Evolutionary conservation across 1,140 invertebrate species (phyloP), one percentile per base, ranked within the genome.

Genomic region (Drosophila takahashii): DNA sequence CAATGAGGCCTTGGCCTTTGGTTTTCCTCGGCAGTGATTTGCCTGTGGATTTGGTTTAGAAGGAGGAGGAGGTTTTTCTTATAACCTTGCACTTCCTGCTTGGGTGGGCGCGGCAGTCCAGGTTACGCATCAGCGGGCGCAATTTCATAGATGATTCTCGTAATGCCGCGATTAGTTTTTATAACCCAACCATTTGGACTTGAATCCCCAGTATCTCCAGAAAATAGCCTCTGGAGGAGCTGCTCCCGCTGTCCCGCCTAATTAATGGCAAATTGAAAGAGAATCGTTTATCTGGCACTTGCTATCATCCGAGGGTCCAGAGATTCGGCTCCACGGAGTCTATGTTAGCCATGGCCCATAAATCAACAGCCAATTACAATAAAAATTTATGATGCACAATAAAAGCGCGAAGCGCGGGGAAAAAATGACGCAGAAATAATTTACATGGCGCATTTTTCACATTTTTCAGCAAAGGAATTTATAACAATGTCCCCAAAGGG

Each of bases 321-420:
- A 73, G 65, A 69, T 77, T 67, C 44, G 54, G 29, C 47, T 42
- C 59, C 42, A 44, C n/a, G 44, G 27, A 50, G 44, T 65, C 26
- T 65, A 18, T 37, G 51, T 16, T 51, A 13, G 66, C 73, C 29
- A 51, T 58, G 64, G 70, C 39, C 79, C 83, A 87, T 86, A 87
- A 86, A 86, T 86, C 81, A 86, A 87, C 83, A 86, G 84, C 81
- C 81, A 86, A 86, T 86, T 86, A 86, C 81, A 86, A 86, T 87
- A 86, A 81, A 86, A 86, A 86, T 86, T 87, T 86, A 86, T 86
- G 79, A 83, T 87, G 83, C 83, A 86, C 83, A 86, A 86, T 87
- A 87, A 83, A 86, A 79, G 32, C 36, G 13, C 34, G 41, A 39
- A 26, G 32, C 37, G 39, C 48, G n/a, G 11, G 11, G 26, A 64